Conservation (phyloP, 2,797 vertebrate species). For the Anableps anableps region DNA sequence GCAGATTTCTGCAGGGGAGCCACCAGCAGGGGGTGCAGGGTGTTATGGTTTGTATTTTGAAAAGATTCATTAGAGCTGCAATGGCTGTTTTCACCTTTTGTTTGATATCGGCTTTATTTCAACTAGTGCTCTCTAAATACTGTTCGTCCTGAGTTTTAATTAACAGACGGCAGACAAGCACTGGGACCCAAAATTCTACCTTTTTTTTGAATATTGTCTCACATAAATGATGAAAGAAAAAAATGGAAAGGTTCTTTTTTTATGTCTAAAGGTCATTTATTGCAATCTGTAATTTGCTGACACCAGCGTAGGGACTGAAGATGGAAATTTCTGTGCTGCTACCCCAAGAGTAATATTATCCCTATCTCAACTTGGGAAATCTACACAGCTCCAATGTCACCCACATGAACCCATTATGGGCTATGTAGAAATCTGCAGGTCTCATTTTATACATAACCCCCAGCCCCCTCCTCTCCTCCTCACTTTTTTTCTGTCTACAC, state of each 20-base stretch:
- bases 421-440: conserved; percentile 81
- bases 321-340: conserved; percentile 84
- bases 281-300: conserved; percentile 83
- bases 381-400: conserved; percentile 79
- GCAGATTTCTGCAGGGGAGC: conserved; percentile 71
- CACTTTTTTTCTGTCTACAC: conserved; percentile 69
- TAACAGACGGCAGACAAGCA: conserved; percentile 60
- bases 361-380: conserved; percentile 86
- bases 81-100: conserved; percentile 71
- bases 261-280: conserved; percentile 79
- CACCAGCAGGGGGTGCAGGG: conserved; percentile 61
- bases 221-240: conserved; percentile 64
- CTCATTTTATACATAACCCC: conserved; percentile 81
- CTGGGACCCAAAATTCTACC: conserved; percentile 58
- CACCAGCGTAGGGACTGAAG: conserved; percentile 79
- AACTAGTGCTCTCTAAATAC: conserved; percentile 40
- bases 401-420: conserved; percentile 79
- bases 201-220: conserved; percentile 58
- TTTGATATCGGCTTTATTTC: conserved; percentile 55
- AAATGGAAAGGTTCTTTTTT: conserved; percentile 61
- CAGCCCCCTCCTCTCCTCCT: conserved; percentile 27
- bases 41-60: conserved; percentile 75
- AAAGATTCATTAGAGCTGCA: conserved; percentile 75
- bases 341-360: conserved; percentile 84
- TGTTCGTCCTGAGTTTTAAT: conserved; percentile 46